Base-by-base conservation (phyloP, 2,113 vertebrate genomes). In the Cyanoramphus novaezelandiae region DNA sequence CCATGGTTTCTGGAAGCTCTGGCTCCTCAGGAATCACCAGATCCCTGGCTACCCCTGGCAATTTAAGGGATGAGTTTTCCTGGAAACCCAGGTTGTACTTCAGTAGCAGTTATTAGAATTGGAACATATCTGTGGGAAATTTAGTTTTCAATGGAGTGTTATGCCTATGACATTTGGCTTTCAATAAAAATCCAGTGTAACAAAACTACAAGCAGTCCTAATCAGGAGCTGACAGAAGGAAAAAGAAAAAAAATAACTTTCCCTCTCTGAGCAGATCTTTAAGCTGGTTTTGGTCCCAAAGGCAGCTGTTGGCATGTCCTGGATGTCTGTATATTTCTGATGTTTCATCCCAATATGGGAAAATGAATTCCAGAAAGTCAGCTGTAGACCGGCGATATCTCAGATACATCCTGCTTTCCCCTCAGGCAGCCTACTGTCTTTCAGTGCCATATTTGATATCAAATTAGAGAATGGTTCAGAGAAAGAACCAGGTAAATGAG, bases 81-180 rank as follows among this genome's bases (percentile, higher is more conserved):
- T 59, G 39, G 28, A 39, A 83, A 10, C 24, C 7, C n/a, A 69
- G 52, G 10, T 46, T 69, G 49, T 24, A 21, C 20, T 76, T 68
- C 37, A 67, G 9, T 37, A 91, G 19, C 23, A 59, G 29, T 55
- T 82, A 50, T 43, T 74, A 55, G 41, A 84, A 55, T 8, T 2
- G 7, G 25, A 49, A 44, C 0, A 0, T 24, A 55, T 11, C 27
- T 47, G 7, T 35, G 37, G 25, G 69, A 6, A 28, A 50, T 31
- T 72, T 52, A 49, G 12, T 8, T 69, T 83, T 81, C 27, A 90
- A 25, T 17, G 2, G 18, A 55, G 4, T n/a, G 19, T 11, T 46
- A 29, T 46, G 11, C 4, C 24, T 33, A 31, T 9, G 17, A 49
- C 21, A 50, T 64, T 69, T 37, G 9, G 8, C 25, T 68, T 86